These are phyloP conservation scores for Aspidiotus rigidus DNA, from an alignment of 2,888 invertebrate genomes.

Conservation along the genomic window DNA sequence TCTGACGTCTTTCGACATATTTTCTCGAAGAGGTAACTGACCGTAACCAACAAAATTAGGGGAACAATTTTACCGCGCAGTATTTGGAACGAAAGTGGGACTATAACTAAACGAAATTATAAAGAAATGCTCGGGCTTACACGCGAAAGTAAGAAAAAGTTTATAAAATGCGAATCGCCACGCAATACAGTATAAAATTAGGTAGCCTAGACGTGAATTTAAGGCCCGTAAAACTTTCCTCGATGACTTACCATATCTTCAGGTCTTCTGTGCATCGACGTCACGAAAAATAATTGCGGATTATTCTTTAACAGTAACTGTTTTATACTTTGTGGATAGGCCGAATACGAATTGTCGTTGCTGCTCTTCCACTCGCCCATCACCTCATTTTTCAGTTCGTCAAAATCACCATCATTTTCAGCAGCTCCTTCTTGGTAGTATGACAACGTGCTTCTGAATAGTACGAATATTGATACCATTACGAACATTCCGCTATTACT, in stretches of 20 bases:
- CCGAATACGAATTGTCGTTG: constrained; percentile 6
- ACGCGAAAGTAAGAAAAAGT: too few species aligned
- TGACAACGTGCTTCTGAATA: constrained; percentile 12
- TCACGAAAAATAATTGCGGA: constrained; percentile 17
- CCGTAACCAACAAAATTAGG: too few species aligned
- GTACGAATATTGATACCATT: constrained; percentile 9
- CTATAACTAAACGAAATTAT: too few species aligned
- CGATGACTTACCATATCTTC: constrained; percentile 19
- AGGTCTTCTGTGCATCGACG: constrained; percentile 23
- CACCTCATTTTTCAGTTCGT: constrained; percentile 9
- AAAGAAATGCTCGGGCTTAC: too few species aligned
- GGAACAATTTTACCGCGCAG: too few species aligned
- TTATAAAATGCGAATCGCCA: too few species aligned
- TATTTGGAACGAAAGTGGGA: too few species aligned
- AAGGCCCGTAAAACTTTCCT: too few species aligned
- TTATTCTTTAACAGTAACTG: constrained; percentile 18
- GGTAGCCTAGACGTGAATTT: too few species aligned
- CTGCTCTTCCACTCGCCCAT: constrained; percentile 6
- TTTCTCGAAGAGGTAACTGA: too few species aligned
- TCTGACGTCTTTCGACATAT: too few species aligned
- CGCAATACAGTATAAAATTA: too few species aligned
- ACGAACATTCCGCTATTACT: constrained; percentile 6
- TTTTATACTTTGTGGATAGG: constrained; percentile 17
- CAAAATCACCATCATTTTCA: constrained; percentile 10
- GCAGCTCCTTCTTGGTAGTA: constrained; percentile 20